Evolutionary conservation across 2,888 invertebrate species (phyloP).

Genomic region (Horisme vitalbata): DNA sequence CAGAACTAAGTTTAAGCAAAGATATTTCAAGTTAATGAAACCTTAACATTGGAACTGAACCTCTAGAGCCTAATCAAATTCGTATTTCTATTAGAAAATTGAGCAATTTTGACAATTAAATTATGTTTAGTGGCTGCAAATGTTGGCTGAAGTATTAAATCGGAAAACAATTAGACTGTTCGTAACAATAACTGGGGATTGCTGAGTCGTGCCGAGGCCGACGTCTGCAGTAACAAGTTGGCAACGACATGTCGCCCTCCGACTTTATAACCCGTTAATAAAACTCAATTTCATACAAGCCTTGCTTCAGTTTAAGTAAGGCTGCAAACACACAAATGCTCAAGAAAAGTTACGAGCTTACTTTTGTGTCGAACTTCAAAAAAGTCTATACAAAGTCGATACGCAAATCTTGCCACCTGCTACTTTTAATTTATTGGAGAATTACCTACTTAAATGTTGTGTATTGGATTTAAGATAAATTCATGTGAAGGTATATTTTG

Average conservation of each 20-base stretch:
- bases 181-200: conserved; percentile 63
- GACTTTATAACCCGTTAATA: conserved; percentile 80
- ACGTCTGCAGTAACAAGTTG: conserved; percentile 71
- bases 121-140: conserved; percentile 51
- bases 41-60: conserved; percentile 22
- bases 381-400: not conserved
- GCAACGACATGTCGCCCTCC: conserved; percentile 70
- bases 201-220: conserved; percentile 53
- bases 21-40: conserved; percentile 5
- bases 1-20: not conserved
- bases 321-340: conserved; percentile 12
- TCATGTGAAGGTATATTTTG: not conserved
- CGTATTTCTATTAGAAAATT: conserved; percentile 31
- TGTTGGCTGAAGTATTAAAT: conserved; percentile 51
- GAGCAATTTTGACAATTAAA: conserved; percentile 46
- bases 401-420: not conserved
- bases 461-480: no score
- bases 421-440: not conserved
- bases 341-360: not conserved
- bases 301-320: conserved; percentile 55
- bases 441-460: no score
- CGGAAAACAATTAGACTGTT: conserved; percentile 70
- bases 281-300: conserved; percentile 79
- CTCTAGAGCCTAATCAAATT: conserved; percentile 31
- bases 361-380: not conserved